These are phyloP conservation scores for Litoditis marina DNA, from an alignment of 2,888 invertebrate species.

Conservation along the genomic window DNA sequence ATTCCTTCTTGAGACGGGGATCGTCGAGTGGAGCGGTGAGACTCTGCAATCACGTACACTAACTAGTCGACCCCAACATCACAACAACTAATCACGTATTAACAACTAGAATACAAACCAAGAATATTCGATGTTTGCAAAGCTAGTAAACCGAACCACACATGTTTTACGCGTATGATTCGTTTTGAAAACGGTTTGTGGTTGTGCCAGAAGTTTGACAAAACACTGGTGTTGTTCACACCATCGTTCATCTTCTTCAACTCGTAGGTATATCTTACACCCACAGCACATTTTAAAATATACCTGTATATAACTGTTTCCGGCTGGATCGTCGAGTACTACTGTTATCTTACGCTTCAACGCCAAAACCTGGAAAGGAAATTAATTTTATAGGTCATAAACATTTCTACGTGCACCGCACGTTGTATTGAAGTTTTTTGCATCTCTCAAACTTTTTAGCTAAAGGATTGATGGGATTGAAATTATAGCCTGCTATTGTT, in stretches of 20 bases:
- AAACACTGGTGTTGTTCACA: no score
- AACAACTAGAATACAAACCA: background rate
- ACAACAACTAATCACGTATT: background rate
- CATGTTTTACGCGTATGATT: background rate
- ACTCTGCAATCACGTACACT: conserved; percentile 46
- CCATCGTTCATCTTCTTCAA: no score
- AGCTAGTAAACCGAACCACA: no score
- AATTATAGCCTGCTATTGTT: no score
- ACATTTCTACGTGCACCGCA: no score
- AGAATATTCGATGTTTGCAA: no score
- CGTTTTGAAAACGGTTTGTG: background rate
- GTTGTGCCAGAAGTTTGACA: background rate
- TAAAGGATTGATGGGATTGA: no score
- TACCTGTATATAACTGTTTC: conserved; percentile 88
- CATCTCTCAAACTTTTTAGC: no score
- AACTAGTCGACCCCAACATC: background rate
- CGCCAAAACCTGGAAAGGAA: conserved; percentile 21
- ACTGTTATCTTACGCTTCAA: conserved; percentile 70
- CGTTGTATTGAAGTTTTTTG: no score
- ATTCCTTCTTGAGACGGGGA: conserved; percentile 71
- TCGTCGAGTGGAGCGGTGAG: conserved; percentile 63
- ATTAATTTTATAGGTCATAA: no score
- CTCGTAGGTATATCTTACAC: background rate
- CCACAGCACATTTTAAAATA: background rate
- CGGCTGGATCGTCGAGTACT: conserved; percentile 90